phyloP scores from a whole-genome alignment of 2,888 invertebrate species.

The Agriopis leucophaearia region DNA sequence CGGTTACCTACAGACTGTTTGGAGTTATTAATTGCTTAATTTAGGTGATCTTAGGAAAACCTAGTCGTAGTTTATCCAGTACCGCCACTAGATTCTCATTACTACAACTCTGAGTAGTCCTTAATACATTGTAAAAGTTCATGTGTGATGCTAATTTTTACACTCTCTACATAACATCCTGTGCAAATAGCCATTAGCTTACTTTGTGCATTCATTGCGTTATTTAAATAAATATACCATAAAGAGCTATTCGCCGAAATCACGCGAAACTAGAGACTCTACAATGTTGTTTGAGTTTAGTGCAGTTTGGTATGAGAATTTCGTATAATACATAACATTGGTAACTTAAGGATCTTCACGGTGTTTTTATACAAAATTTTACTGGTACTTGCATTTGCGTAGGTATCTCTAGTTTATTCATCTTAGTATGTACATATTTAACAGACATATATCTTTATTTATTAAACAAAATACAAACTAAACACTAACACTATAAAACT shows the following conservation, averaged over 20 bases:
- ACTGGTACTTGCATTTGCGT: too few species aligned
- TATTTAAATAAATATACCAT: conserved; percentile 30
- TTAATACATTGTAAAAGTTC: conserved; percentile 16
- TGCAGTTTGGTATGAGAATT: conserved; percentile 1
- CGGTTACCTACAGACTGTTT: too few species aligned
- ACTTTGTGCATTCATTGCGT: conserved; percentile 41
- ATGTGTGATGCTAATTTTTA: conserved; percentile 39
- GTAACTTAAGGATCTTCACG: too few species aligned
- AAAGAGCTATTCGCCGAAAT: conserved; percentile 12
- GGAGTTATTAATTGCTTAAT: too few species aligned
- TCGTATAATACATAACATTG: background rate
- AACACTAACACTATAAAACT: too few species aligned
- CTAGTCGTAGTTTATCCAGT: too few species aligned
- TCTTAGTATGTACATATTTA: too few species aligned
- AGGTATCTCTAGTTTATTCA: too few species aligned
- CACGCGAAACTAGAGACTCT: conserved; percentile 16
- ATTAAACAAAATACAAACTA: too few species aligned
- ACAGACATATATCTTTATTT: too few species aligned
- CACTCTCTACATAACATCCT: conserved; percentile 31
- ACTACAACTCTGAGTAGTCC: background rate
- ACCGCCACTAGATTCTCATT: too few species aligned
- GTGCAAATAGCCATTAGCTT: conserved; percentile 39
- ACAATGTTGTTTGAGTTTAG: conserved; percentile 11
- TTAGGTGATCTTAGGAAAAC: too few species aligned
- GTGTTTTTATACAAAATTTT: background rate